These are phyloP conservation scores for Bombus consobrinus DNA, from an alignment of 1,140 invertebrate species.

Conservation along the genomic window DNA sequence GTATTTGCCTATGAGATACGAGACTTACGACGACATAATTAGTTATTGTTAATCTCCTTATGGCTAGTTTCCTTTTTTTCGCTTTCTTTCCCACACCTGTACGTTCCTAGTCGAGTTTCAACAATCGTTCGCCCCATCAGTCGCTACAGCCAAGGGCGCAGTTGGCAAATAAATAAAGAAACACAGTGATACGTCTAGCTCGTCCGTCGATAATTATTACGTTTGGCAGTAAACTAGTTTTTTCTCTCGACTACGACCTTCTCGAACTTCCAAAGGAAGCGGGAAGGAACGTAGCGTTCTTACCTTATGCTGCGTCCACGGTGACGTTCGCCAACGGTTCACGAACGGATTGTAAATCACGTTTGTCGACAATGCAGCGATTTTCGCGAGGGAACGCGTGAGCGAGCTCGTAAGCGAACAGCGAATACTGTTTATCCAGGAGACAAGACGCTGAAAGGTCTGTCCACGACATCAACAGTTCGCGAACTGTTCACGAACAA, in stretches of 20 bases:
- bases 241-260: neutral
- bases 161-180: conserved; percentile 32
- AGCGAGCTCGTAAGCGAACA: neutral
- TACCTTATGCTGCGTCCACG: neutral
- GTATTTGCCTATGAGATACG: conserved; percentile 61
- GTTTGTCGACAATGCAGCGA: neutral
- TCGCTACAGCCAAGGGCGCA: conserved; percentile 14
- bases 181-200: conserved; percentile 42
- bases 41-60: conserved; percentile 64
- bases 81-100: neutral
- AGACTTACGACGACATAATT: conserved; percentile 62
- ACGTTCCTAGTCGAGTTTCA: neutral
- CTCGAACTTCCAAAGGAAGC: neutral
- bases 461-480: neutral
- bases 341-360: neutral
- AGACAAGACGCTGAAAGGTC: too few species aligned
- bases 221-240: neutral
- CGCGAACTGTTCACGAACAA: neutral
- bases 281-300: neutral
- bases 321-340: neutral
- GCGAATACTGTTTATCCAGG: neutral
- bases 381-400: neutral
- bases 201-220: neutral
- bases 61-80: conserved; percentile 5
- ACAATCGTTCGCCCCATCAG: neutral